phyloP scores from a whole-genome alignment of 2,797 vertebrate species.

The Anableps anableps region DNA sequence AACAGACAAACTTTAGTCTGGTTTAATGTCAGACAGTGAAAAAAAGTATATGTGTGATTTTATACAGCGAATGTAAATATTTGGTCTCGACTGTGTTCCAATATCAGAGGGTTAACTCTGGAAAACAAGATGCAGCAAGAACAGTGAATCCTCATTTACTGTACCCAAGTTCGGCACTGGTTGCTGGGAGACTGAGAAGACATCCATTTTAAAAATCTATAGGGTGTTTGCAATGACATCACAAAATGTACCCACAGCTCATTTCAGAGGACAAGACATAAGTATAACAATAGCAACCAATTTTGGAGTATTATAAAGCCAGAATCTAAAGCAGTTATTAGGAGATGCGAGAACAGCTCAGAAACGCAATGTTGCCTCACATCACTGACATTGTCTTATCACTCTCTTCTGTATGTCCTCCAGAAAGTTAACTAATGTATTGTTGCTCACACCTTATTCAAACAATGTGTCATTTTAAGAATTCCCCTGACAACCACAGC shows the following conservation, averaged over 20 bases:
- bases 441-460: neutral
- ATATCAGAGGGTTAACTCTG: neutral
- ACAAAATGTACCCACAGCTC: neutral
- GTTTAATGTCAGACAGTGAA: neutral
- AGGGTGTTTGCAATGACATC: neutral
- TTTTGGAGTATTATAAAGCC: neutral
- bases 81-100: neutral
- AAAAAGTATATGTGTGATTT: neutral
- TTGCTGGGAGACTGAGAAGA: conserved; percentile 9
- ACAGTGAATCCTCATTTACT: neutral
- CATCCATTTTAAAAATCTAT: neutral
- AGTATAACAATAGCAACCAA: neutral
- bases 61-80: neutral
- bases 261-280: neutral
- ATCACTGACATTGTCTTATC: neutral
- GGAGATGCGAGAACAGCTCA: neutral
- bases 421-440: neutral
- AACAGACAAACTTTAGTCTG: neutral
- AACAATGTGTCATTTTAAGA: neutral
- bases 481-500: neutral
- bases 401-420: neutral
- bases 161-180: neutral
- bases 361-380: neutral
- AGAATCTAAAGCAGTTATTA: neutral
- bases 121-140: neutral